Base-by-base conservation (phyloP, 1,140 invertebrate genomes). In the Drosophila mauritiana region DNA sequence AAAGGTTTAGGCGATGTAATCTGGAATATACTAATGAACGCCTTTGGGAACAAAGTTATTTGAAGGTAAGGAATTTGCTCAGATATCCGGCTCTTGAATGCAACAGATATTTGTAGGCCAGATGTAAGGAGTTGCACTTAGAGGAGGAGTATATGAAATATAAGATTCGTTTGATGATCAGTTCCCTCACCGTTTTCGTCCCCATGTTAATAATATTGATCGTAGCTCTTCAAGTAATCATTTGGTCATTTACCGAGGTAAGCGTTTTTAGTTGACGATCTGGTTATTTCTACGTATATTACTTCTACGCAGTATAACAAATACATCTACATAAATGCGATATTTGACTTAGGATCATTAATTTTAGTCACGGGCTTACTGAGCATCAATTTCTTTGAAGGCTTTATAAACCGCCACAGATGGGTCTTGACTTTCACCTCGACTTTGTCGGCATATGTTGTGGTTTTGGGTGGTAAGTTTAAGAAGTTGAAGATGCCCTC, bases 341-440 rank as follows among this genome's bases (percentile, higher is more conserved):
- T 90, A 2, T 12, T 15, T 31, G 31, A 31, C 10, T 27, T 3
- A 4, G 4, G 31, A 91, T 90, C 48, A 5, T 40, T 52, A 3
- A 65, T 93, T n/a, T 46, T 93, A 4, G 48, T 93, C 10, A 1
- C 17, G 1, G 62, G 93, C 51, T 80, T 91, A 10, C 63, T 94
- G 36, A 90, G 90, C 12, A 12, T 93, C 6, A 93, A 93, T 13
- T 94, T 94, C 58, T 79, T 88, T 4, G 89, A 92, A 22, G 92
- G 92, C 37, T 74, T 93, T 31, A 88, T 93, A 17, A 77, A 70
- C 12, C 88, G 82, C 15, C 88, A 92, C 36, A 73, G 56, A 3
- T 93, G 93, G 81, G 51, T 93, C n/a, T 82, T 92, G 53, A 83
- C 93, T 34, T 53, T 92, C 3, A 80, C 93, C 1, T 94, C 94